Conservation (phyloP, 2,888 invertebrate genomes). For the Mayetiola destructor region DNA sequence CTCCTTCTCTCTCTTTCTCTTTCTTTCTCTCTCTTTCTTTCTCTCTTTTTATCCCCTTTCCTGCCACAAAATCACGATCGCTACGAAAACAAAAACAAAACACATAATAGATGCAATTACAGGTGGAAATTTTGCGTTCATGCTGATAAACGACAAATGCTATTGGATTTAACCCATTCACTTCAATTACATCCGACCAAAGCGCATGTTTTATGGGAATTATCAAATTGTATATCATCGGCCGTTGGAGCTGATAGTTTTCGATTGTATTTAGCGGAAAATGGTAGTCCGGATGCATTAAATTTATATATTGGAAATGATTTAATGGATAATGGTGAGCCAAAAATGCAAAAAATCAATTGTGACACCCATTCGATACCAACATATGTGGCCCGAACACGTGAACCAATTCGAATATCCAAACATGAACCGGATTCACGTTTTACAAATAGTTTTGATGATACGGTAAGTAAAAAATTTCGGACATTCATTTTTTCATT, state of each 20-base stretch:
- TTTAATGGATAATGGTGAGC: constrained; percentile 26
- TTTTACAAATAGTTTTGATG: constrained; percentile 37
- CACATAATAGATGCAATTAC: constrained; percentile 9
- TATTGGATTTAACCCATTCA: constrained; percentile 44
- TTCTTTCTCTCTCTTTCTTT: not conserved
- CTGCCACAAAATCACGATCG: constrained; percentile 16
- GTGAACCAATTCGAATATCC: constrained; percentile 37
- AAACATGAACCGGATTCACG: constrained; percentile 35
- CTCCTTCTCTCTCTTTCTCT: not conserved
- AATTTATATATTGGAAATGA: constrained; percentile 32
- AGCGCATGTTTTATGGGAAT: constrained; percentile 48
- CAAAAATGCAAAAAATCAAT: constrained; percentile 25
- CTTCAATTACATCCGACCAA: constrained; percentile 46
- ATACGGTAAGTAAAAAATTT: constrained; percentile 31
- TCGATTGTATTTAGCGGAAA: constrained; percentile 43
- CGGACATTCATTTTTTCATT: not conserved
- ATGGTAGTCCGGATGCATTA: constrained; percentile 30
- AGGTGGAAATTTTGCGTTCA: constrained; percentile 45
- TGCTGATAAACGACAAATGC: constrained; percentile 48
- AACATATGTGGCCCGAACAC: constrained; percentile 34
- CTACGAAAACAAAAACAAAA: no score
- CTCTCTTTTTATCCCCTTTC: constrained; percentile 22
- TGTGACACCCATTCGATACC: constrained; percentile 22
- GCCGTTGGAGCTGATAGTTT: constrained; percentile 53
- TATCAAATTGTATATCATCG: constrained; percentile 48